Conservation (phyloP, 2,797 vertebrate genomes). For the Semotilus atromaculatus region DNA sequence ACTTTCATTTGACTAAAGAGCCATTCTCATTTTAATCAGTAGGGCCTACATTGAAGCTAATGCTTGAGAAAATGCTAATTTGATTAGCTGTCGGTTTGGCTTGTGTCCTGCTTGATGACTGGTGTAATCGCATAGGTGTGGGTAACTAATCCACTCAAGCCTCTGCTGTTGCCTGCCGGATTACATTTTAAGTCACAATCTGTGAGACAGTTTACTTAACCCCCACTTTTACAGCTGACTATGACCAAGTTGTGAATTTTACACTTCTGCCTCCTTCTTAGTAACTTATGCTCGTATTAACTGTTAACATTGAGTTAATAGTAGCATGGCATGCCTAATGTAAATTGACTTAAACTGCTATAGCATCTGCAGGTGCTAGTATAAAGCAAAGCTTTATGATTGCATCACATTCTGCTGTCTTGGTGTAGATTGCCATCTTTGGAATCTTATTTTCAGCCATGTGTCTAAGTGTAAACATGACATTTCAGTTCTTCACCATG, state of each 20-base stretch:
- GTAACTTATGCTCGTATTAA: background rate
- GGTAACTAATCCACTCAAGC: slow-evolving; percentile 2
- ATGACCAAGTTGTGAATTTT: background rate
- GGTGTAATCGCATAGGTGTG: slow-evolving; percentile 17
- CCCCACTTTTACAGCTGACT: background rate
- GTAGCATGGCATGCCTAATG: background rate
- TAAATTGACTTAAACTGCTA: background rate
- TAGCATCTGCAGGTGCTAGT: background rate
- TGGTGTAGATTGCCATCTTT: background rate
- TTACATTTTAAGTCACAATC: background rate
- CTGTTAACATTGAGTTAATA: background rate
- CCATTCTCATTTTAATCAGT: background rate
- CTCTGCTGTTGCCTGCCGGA: background rate
- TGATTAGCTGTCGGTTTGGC: background rate
- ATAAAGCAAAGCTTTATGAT: background rate
- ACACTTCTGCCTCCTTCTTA: background rate
- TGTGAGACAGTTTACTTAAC: background rate
- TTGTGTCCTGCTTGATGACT: background rate
- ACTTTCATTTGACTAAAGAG: background rate
- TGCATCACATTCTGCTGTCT: background rate
- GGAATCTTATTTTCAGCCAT: background rate
- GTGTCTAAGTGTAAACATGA: background rate
- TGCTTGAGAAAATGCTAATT: background rate
- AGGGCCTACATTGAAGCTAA: background rate
- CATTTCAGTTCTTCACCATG: background rate